Conservation (phyloP, 1,140 invertebrate genomes). For the Pseudomyrmex sp. region DNA sequence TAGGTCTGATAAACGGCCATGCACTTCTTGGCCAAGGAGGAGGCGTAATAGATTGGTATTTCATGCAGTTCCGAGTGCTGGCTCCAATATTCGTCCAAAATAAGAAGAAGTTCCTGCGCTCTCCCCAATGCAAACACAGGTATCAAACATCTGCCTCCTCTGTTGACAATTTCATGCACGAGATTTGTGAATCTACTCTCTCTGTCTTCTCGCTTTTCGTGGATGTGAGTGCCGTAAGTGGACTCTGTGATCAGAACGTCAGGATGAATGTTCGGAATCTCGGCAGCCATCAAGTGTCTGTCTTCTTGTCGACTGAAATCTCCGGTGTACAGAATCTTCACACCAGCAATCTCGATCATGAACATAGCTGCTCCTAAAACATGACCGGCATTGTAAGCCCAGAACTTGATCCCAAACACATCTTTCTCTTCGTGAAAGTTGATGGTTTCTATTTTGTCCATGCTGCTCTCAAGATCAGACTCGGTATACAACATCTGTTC, state of each 20-base stretch:
- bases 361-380: slow-evolving; percentile 99
- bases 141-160: slow-evolving; percentile 98
- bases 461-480: slow-evolving; percentile 97
- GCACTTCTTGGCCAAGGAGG: slow-evolving; percentile 99
- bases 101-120: slow-evolving; percentile 98
- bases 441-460: slow-evolving; percentile 99
- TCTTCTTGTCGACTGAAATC: slow-evolving; percentile 99
- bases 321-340: slow-evolving; percentile 97
- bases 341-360: slow-evolving; percentile 99
- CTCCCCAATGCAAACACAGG: slow-evolving; percentile 99
- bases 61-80: slow-evolving; percentile 99
- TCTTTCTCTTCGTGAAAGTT: slow-evolving; percentile 99
- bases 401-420: slow-evolving; percentile 98
- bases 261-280: slow-evolving; percentile 97
- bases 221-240: slow-evolving; percentile 99
- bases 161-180: slow-evolving; percentile 97
- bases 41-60: slow-evolving; percentile 99
- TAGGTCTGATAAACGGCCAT: slow-evolving; percentile 99
- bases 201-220: slow-evolving; percentile 98
- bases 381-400: slow-evolving; percentile 99
- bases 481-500: slow-evolving; percentile 99
- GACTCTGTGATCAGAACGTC: slow-evolving; percentile 99
- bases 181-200: slow-evolving; percentile 97
- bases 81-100: slow-evolving; percentile 99
- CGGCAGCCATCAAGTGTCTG: slow-evolving; percentile 99